Evolutionary conservation across 2,888 invertebrate species (phyloP).

Genomic region (Lasioglossum zephyrum): DNA sequence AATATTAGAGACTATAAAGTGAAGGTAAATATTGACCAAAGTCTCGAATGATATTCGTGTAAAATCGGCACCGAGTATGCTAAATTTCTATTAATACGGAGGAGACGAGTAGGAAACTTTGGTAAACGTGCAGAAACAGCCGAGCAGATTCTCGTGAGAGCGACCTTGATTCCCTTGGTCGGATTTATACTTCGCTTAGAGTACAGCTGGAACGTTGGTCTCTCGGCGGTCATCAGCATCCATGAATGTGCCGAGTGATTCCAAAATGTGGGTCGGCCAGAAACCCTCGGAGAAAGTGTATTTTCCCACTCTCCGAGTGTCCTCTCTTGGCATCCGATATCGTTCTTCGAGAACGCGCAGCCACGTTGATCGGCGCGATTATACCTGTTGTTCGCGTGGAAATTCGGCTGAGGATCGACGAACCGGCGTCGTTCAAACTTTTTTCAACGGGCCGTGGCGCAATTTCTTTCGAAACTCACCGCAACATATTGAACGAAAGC

Average conservation of each 20-base stretch:
- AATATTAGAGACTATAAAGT: too few relatives aligned
- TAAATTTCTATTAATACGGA: neutral
- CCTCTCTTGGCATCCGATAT: slow-evolving; percentile 68
- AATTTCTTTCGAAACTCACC: neutral
- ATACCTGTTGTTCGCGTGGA: slow-evolving; percentile 7
- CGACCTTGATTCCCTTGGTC: slow-evolving; percentile 79
- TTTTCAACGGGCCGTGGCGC: neutral
- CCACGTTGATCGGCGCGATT: slow-evolving; percentile 27
- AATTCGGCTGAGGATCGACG: neutral
- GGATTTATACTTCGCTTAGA: slow-evolving; percentile 44
- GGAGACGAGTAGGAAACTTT: slow-evolving; percentile 14
- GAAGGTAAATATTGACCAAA: neutral
- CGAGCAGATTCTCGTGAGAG: slow-evolving; percentile 75
- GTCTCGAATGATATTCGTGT: neutral
- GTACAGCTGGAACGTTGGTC: slow-evolving; percentile 38
- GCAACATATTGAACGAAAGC: neutral
- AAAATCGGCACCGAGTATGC: neutral
- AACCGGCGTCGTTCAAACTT: neutral
- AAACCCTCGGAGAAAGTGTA: slow-evolving; percentile 80
- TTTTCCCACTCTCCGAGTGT: slow-evolving; percentile 68
- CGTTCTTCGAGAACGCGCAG: slow-evolving; percentile 48
- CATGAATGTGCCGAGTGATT: slow-evolving; percentile 73
- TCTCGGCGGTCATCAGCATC: slow-evolving; percentile 73
- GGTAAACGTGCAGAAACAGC: slow-evolving; percentile 21
- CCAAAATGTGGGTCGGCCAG: slow-evolving; percentile 82